phyloP scores from a whole-genome alignment of 2,888 invertebrate genomes.

The Ormyrus nitidulus region DNA sequence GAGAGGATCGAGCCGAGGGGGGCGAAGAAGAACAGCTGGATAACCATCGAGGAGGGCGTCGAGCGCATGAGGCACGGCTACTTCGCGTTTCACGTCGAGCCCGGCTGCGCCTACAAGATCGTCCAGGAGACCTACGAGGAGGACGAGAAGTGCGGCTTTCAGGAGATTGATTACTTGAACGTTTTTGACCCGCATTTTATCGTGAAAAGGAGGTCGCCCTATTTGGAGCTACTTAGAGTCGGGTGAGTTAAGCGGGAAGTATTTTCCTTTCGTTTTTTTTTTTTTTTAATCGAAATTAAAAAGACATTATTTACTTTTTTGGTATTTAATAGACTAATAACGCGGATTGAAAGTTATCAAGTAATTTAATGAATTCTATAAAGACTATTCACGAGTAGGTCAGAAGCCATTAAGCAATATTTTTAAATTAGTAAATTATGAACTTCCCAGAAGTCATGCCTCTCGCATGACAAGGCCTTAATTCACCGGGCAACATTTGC shows the following conservation, averaged over 20 bases:
- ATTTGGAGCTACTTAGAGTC: conserved; percentile 73
- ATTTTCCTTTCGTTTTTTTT: background rate
- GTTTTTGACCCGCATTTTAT: conserved; percentile 68
- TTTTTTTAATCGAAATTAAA: too few relatives aligned
- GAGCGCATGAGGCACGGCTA: conserved; percentile 79
- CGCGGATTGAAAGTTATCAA: too few relatives aligned
- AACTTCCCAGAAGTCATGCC: too few relatives aligned
- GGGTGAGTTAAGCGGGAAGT: conserved; percentile 59
- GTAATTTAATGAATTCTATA: too few relatives aligned
- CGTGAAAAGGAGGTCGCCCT: conserved; percentile 70
- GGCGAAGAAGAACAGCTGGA: conserved; percentile 74
- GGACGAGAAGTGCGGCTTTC: conserved; percentile 83
- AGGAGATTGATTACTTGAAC: conserved; percentile 78
- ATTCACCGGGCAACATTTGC: too few relatives aligned
- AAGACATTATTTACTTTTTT: too few relatives aligned
- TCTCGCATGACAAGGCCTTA: too few relatives aligned
- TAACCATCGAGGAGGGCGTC: conserved; percentile 81
- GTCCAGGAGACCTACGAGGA: conserved; percentile 82
- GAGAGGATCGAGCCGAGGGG: conserved; percentile 79
- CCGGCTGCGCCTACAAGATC: conserved; percentile 81
- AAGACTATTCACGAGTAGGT: too few relatives aligned
- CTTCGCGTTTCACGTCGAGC: conserved; percentile 83
- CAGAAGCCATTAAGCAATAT: too few relatives aligned
- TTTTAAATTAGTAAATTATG: too few relatives aligned
- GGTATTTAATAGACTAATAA: too few relatives aligned